A percentile compares a stretch with the other conserved stretches of the same genome.
phyloP scores from a whole-genome alignment of 2,797 vertebrate genomes.

The Euthynnus affinis region DNA sequence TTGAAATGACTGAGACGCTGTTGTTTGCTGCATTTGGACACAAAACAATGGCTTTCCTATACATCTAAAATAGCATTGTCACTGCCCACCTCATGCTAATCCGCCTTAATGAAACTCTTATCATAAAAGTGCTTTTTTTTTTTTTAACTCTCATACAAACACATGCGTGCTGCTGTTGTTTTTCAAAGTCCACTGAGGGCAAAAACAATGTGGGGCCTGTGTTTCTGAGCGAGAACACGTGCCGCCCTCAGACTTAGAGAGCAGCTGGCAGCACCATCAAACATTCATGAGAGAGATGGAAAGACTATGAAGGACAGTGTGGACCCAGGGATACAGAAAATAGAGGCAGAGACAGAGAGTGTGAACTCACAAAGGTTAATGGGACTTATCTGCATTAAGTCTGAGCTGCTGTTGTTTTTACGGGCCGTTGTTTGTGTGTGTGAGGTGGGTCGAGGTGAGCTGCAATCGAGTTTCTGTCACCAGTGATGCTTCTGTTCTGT shows the following conservation, averaged over 20 bases:
- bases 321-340: constrained; percentile 57
- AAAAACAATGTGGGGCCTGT: constrained; percentile 61
- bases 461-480: constrained; percentile 52
- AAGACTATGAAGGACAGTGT: constrained; percentile 73
- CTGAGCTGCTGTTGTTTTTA: constrained; percentile 53
- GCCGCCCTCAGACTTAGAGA: constrained; percentile 73
- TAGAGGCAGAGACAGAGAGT: constrained; percentile 39
- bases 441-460: constrained; percentile 47
- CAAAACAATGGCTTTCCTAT: constrained; percentile 48
- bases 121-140: neutral
- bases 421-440: constrained; percentile 28
- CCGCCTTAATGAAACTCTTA: constrained; percentile 5
- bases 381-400: constrained; percentile 61
- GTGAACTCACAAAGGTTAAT: constrained; percentile 63
- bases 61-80: constrained; percentile 45
- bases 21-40: constrained; percentile 36
- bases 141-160: constrained; percentile 7
- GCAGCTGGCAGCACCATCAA: constrained; percentile 83
- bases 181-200: constrained; percentile 52
- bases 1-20: constrained; percentile 49
- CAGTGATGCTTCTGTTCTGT: constrained; percentile 14
- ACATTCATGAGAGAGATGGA: constrained; percentile 84
- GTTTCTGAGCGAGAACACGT: constrained; percentile 72
- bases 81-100: neutral
- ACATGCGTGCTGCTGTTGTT: constrained; percentile 32